Base-by-base conservation (phyloP, 1,140 invertebrate genomes). In the Caenorhabditis brenneri region DNA sequence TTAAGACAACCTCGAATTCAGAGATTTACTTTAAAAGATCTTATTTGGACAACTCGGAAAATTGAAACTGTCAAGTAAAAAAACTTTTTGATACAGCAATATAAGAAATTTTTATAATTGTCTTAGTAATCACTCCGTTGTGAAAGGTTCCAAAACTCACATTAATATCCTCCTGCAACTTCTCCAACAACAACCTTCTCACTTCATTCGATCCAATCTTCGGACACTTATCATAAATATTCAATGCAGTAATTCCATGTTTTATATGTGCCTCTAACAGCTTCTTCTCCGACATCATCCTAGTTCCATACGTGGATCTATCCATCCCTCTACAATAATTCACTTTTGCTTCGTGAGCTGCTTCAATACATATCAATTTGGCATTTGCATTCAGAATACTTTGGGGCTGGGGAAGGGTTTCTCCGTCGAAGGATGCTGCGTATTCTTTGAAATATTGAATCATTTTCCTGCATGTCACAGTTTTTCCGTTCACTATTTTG, bases 261-360 rank as follows among this genome's bases (percentile, higher is more conserved):
- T 91, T 90, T 36, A 90, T 91, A 80, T 90, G 89, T 24, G 83
- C 86, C 65, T 90, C 90, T 7, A 87, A 84, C 15, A 90, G 83
- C 53, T 88, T 89, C 81, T 90, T 90, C 74, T 90, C 89, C n/a
- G 90, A 84, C 84, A 90, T 88, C 90, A 91, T 91, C 46, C 88
- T 33, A 36, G 85, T 65, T 4, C 82, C 85, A 27, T 74, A 60
- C 33, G 89, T 90, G 12, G 86, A 78, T 55, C 86, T 22, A 39
- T 87, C 86, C 86, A 87, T 87, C 55, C 86, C 82, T 55, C 82
- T 55, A 78, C 86, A 84, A 39, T 87, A 87, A 15, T 79, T 49
- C 29, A 80, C 42, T 48, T 87, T 87, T 0, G 86, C 86, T 39
- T 87, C 86, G 19, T 86, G 85, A 1, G 81, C 83, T 5, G 85